Base-by-base conservation (phyloP, 2,797 vertebrate species). In the Sphenopsis melanotis region DNA sequence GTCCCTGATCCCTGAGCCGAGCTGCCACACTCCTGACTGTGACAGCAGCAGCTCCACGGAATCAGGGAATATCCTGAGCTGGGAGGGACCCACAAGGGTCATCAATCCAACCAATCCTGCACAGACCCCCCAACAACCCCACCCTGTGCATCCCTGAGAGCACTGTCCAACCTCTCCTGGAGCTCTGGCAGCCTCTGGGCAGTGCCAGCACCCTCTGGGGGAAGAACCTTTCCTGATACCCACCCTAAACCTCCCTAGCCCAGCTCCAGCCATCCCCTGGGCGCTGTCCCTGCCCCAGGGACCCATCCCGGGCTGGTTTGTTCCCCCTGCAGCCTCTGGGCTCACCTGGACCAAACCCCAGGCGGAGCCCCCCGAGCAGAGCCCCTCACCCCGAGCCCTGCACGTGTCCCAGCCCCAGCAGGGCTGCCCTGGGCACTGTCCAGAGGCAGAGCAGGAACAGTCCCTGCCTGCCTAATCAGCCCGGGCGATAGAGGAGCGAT, bases 401-500 rank as follows among this genome's bases (percentile, higher is more conserved):
- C 24, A 2, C 8, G 1, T 42, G 41, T 36, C 9, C 47, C 72
- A 30, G 46, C 66, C 37, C 39, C 65, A 4, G 14, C 69, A 37
- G 89, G 44, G 74, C 72, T 12, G 75, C 16, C 14, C 68, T 2
- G 55, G 94, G 82, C 85, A 13, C 23, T 2, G 52, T 27, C 8
- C 57, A 0, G 50, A 32, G 17, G 44, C 50, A 16, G 8, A 8
- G 79, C 72, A 69, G 52, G 93, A 87, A 80, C 94, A 77, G 68
- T 77, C 78, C 87, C 89, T 94, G 91, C 95, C 89, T 22, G 3
- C 56, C 34, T 66, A 17, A 89, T 77, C 85, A 49, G 57, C 23
- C 0, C 1, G 2, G 86, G 27, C 15, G 64, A 87, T 85, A n/a
- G 10, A 27, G 49, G 6, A 56, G 91, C 87, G 87, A 83, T 75